Conservation (phyloP, 2,113 vertebrate genomes). For the Parus major region DNA sequence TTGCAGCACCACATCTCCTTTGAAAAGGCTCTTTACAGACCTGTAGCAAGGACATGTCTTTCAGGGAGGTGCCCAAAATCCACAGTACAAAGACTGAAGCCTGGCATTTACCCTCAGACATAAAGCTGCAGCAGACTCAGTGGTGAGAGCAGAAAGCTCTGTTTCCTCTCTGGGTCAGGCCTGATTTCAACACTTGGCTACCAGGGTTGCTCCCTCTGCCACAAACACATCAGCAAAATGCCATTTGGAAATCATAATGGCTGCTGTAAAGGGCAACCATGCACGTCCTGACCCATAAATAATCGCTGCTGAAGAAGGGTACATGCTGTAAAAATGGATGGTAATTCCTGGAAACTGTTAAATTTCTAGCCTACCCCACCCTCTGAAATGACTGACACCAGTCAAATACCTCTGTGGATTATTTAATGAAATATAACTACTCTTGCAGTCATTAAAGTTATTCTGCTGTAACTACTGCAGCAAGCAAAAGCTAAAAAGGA, state of each 20-base stretch:
- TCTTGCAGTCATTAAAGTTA: not conserved
- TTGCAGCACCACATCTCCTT: not conserved
- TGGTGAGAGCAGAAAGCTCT: not conserved
- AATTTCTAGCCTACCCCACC: not conserved
- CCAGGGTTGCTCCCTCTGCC: not conserved
- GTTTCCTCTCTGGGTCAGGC: not conserved
- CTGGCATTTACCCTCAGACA: not conserved
- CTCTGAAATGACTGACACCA: not conserved
- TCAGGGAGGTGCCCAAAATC: not conserved
- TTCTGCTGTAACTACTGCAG: not conserved
- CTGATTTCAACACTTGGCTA: constrained; percentile 12
- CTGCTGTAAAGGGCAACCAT: not conserved
- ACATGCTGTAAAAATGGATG: not conserved
- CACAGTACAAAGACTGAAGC: not conserved
- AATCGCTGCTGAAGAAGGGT: not conserved
- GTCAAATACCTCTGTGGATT: not conserved
- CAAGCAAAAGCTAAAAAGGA: not conserved
- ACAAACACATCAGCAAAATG: constrained; percentile 11
- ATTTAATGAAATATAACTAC: not conserved
- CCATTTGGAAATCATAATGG: not conserved
- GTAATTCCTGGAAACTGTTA: not conserved
- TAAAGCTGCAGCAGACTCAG: not conserved
- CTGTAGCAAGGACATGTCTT: not conserved
- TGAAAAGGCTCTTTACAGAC: not conserved
- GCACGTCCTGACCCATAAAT: not conserved